Evolutionary conservation across 2,888 invertebrate species (phyloP).

Genomic region (Cryptophagus acutangulus): DNA sequence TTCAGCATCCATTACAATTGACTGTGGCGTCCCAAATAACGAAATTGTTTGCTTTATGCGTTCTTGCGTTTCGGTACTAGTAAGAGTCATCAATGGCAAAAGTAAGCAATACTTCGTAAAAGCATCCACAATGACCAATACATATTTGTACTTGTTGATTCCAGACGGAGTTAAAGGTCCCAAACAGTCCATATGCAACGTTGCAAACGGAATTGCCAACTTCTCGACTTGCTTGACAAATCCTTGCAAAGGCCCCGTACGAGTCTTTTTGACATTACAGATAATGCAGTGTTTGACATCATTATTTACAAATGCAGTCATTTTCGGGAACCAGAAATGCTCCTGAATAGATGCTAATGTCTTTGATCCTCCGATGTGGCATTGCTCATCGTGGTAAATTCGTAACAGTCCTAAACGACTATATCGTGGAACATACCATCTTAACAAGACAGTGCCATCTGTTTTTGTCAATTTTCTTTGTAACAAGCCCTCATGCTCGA

Average conservation of each 20-base stretch:
- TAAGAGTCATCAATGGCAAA: constrained; percentile 15
- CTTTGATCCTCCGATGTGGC: constrained; percentile 39
- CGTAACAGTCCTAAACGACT: constrained; percentile 25
- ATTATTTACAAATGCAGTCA: constrained; percentile 20
- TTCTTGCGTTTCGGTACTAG: constrained; percentile 21
- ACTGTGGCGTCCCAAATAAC: constrained; percentile 22
- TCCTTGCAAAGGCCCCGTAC: constrained; percentile 15
- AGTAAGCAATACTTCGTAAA: constrained; percentile 19
- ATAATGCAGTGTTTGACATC: constrained; percentile 24
- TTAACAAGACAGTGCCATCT: no score
- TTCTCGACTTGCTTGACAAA: constrained; percentile 16
- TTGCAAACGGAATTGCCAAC: constrained; percentile 11
- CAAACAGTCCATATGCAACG: constrained; percentile 24
- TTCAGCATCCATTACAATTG: constrained; percentile 10
- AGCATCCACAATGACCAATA: constrained; percentile 12
- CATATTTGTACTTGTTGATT: constrained; percentile 6
- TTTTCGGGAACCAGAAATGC: constrained; percentile 20
- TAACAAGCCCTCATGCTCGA: constrained; percentile 1
- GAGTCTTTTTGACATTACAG: constrained; percentile 13
- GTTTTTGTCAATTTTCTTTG: no score
- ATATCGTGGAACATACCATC: constrained; percentile 36
- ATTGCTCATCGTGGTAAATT: constrained; percentile 39
- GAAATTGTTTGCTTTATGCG: constrained; percentile 15
- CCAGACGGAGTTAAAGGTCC: constrained; percentile 24
- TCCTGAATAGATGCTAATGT: constrained; percentile 32